Base-by-base conservation (phyloP, 1,140 invertebrate species). In the Pararge aegeria region DNA sequence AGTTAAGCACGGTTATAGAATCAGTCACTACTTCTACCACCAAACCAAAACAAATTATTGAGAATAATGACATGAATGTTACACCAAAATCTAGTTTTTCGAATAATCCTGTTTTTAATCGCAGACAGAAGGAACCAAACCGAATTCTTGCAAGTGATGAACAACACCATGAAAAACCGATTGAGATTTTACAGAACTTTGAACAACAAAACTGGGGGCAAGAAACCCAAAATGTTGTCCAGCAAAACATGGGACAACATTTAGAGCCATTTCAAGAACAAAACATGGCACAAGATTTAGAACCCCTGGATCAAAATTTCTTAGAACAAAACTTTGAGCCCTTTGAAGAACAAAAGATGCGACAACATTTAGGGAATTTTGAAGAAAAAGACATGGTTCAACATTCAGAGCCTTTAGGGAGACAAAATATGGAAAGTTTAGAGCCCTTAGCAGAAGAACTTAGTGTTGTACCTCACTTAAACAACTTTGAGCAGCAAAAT, bases 221-320 rank as follows among this genome's bases (percentile, higher is more conserved):
- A 24, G 3, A 24, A 7, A 24, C 24, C 2, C 24, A 24, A 7
- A 24, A 7, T 7, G 9, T 29, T 4, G 21, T 46, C 21, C 54
- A 55, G 29, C 40, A 55, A 29, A 30, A 51, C 24, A 30, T 15
- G n/a, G 13, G 29, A 37, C 16, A 3, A 37, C 3, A 37, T 37
- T 37, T 37, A 2, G 20, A 53, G n/a, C 19, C 9, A 5, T 4
- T 4, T 24, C 3, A 24, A 24, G 24, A 24, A 24, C 44, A 48
- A 7, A 19, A 42, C 10, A 18, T 42, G 15, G 12, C 9, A 13
- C 29, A 52, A 30, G 12, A 42, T 53, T 9, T 57, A 34, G 53
- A 55, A 16, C 42, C 66, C 21, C 42, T 57, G 21, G 40, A 52
- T 7, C 59, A 70, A 64, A 64, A 68, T 55, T 64, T 67, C 55